These are phyloP conservation scores for Clarias gariepinus DNA, from an alignment of 2,113 vertebrate species.

Conservation along the genomic window DNA sequence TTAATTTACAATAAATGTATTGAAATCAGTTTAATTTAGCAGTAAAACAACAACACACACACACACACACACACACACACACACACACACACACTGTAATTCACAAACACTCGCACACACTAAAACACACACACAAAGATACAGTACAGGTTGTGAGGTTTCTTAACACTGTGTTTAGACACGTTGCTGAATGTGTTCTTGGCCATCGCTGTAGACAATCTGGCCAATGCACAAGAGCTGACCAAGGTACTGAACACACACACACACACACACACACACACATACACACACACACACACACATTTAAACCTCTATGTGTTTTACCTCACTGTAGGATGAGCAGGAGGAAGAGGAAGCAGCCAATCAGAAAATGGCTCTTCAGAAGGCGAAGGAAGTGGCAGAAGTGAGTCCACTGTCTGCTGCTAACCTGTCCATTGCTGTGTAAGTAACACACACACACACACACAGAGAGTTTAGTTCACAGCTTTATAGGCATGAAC, in stretches of 20 bases:
- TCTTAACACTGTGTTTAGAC: constrained; percentile 74
- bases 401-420: constrained; percentile 96
- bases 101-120: neutral
- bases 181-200: constrained; percentile 94
- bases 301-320: neutral
- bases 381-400: constrained; percentile 96
- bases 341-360: constrained; percentile 94
- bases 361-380: constrained; percentile 90
- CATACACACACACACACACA: constrained; percentile 9
- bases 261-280: neutral
- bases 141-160: neutral
- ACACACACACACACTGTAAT: constrained; percentile 12
- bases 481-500: too few relatives aligned
- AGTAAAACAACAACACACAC: too few relatives aligned
- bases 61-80: constrained; percentile 17
- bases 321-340: constrained; percentile 78
- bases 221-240: constrained; percentile 89
- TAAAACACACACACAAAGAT: neutral
- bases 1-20: too few relatives aligned
- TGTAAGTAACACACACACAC: constrained; percentile 77
- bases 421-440: constrained; percentile 88
- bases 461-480: neutral
- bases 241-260: constrained; percentile 79
- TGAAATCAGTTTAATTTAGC: too few relatives aligned
- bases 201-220: constrained; percentile 93